These are phyloP conservation scores for Parthenolecanium corni DNA, from an alignment of 2,888 invertebrate genomes.

Conservation along the genomic window DNA sequence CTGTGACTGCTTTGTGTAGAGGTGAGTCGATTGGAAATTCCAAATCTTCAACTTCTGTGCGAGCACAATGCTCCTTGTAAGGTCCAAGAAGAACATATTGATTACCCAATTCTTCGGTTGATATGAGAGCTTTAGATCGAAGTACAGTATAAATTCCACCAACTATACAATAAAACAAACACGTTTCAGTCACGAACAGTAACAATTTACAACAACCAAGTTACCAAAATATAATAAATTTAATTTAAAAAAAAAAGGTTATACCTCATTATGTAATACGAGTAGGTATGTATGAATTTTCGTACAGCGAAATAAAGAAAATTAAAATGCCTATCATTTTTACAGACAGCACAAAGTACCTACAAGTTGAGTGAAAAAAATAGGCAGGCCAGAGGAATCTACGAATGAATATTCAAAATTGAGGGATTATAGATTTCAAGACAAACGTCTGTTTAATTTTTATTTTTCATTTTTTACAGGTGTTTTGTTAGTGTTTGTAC, in stretches of 20 bases:
- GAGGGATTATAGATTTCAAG: too few relatives aligned
- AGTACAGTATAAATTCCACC: constrained; percentile 99
- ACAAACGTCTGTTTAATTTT: too few relatives aligned
- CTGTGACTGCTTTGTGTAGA: constrained; percentile 61
- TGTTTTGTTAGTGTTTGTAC: too few relatives aligned
- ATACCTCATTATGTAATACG: neutral
- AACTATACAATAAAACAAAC: constrained; percentile 49
- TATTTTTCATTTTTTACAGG: too few relatives aligned
- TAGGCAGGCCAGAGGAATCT: too few relatives aligned
- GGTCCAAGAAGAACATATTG: constrained; percentile 92
- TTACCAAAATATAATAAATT: neutral
- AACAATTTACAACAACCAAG: constrained; percentile 4
- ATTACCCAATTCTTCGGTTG: constrained; percentile 95
- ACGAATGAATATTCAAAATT: too few relatives aligned
- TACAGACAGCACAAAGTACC: too few relatives aligned
- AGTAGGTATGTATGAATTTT: too few relatives aligned
- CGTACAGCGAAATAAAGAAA: too few relatives aligned
- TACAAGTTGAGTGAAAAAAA: too few relatives aligned
- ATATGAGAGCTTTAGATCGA: constrained; percentile 90
- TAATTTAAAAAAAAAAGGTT: neutral
- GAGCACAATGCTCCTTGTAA: constrained; percentile 84
- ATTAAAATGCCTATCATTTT: too few relatives aligned
- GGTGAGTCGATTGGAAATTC: constrained; percentile 69
- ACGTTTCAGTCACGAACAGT: constrained; percentile 4
- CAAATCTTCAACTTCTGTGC: constrained; percentile 89